Evolutionary conservation across 2,888 invertebrate genomes (phyloP).

Genomic region (Adineta ricciae): DNA sequence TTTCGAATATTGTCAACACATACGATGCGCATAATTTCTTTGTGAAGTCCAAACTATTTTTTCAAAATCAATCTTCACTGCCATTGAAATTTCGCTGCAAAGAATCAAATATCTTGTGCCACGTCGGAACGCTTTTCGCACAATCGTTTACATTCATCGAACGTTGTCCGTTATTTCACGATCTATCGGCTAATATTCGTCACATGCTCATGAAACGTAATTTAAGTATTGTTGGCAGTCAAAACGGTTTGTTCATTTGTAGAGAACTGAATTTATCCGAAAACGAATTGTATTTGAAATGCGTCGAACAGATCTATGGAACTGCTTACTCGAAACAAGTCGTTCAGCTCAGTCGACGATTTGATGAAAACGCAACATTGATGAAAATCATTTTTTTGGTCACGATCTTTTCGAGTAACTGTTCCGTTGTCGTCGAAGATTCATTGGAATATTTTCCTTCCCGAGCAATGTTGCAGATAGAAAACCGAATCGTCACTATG

Average conservation of each 20-base stretch:
- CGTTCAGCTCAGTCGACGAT: background rate
- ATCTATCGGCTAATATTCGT: background rate
- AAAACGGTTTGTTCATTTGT: background rate
- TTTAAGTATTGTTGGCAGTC: background rate
- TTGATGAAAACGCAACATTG: background rate
- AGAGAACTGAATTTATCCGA: background rate
- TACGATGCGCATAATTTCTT: background rate
- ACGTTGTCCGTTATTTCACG: background rate
- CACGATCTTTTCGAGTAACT: background rate
- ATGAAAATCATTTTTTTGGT: background rate
- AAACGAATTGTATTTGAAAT: background rate
- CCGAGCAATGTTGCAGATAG: background rate
- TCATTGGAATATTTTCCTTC: background rate
- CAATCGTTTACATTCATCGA: background rate
- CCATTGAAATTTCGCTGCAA: background rate
- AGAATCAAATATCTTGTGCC: background rate
- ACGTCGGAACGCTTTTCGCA: background rate
- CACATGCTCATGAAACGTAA: background rate
- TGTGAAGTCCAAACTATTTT: background rate
- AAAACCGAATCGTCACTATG: background rate
- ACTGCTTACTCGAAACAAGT: background rate
- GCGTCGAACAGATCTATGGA: background rate
- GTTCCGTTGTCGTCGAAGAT: background rate
- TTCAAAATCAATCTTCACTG: background rate
- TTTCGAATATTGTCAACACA: background rate